These are phyloP conservation scores for Ectobius pallidus DNA, from an alignment of 2,888 invertebrate species.

Conservation along the genomic window DNA sequence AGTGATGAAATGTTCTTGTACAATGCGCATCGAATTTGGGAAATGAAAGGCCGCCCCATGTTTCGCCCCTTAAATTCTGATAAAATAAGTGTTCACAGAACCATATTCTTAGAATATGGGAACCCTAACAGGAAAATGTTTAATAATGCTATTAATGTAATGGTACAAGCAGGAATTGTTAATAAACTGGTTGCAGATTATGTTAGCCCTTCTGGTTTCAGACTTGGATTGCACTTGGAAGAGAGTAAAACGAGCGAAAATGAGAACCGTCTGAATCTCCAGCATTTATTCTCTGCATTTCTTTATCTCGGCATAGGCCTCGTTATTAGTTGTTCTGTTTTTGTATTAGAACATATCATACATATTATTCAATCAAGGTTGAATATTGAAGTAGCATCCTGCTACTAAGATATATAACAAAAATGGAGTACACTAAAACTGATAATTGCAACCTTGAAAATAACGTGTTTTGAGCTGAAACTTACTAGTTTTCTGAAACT, in stretches of 20 bases:
- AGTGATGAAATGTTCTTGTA: no score
- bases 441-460: no score
- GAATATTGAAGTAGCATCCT: no score
- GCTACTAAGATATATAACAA: no score
- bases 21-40: no score
- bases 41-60: not conserved
- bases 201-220: not conserved
- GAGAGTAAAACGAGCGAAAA: not conserved
- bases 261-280: not conserved
- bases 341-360: no score
- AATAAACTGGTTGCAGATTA: not conserved
- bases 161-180: not conserved
- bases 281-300: not conserved
- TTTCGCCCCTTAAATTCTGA: not conserved
- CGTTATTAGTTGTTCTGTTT: no score
- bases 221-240: not conserved
- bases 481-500: no score
- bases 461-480: no score
- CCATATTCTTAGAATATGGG: not conserved
- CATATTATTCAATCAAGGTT: no score
- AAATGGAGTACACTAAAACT: no score
- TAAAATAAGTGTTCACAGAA: not conserved
- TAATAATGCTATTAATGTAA: not conserved
- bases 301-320: not conserved
- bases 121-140: not conserved